Conservation (phyloP, 37 sponge, comb jelly and placozoan genomes). For the Beroe forskalii region DNA sequence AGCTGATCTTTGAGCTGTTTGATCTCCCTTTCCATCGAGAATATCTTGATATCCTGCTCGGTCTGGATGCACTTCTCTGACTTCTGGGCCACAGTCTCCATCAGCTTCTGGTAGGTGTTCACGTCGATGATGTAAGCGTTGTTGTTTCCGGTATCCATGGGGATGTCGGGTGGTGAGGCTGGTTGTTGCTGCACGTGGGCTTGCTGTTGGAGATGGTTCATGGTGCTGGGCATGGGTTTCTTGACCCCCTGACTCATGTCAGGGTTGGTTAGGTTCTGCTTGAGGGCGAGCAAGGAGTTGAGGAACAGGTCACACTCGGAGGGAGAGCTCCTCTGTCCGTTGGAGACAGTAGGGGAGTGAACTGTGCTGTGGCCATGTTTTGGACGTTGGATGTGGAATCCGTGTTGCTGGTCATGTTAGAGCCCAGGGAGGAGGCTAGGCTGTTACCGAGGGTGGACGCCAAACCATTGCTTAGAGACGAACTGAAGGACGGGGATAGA, state of each 20-base stretch:
- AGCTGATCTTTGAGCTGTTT: constrained; percentile 52
- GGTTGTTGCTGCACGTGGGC: neutral
- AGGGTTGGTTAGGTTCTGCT: neutral
- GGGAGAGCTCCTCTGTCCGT: neutral
- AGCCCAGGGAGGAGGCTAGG: too few species aligned
- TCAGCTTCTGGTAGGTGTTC: constrained; percentile 32
- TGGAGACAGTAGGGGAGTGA: too few species aligned
- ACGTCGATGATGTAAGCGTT: constrained; percentile 57
- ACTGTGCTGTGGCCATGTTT: too few species aligned
- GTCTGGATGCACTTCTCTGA: constrained; percentile 13
- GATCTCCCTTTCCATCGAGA: neutral
- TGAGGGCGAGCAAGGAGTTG: constrained; percentile 15
- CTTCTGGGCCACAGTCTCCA: constrained; percentile 25
- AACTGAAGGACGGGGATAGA: neutral
- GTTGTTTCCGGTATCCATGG: constrained; percentile 54
- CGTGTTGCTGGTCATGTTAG: too few species aligned
- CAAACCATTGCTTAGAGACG: too few species aligned
- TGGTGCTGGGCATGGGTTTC: neutral
- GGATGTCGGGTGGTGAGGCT: neutral
- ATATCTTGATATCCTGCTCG: constrained; percentile 34
- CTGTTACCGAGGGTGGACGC: too few species aligned
- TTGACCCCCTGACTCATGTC: neutral
- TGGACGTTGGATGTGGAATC: too few species aligned
- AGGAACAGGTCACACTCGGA: neutral
- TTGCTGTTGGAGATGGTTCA: neutral